These are phyloP conservation scores for Arctia plantaginis DNA, from an alignment of 2,888 invertebrate species.

Conservation along the genomic window DNA sequence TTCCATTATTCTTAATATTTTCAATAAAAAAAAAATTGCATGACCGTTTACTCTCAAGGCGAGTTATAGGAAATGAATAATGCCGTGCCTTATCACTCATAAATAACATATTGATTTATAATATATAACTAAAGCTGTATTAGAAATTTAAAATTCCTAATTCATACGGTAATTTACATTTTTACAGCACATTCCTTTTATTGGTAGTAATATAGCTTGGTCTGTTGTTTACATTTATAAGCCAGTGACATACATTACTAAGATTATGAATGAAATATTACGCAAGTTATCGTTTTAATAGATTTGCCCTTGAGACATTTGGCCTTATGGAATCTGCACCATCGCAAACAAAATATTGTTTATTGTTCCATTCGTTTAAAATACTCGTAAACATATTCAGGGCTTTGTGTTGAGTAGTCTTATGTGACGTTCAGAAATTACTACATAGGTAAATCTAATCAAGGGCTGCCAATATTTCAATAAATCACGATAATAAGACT, in stretches of 20 bases:
- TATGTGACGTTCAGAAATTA: background rate
- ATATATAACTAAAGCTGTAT: background rate
- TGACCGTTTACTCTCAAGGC: no score
- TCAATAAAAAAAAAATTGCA: no score
- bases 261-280: background rate
- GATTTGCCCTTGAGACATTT: background rate
- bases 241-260: constrained; percentile 1
- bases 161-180: no score
- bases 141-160: background rate
- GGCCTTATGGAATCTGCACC: background rate
- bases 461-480: no score
- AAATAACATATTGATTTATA: background rate
- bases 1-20: background rate
- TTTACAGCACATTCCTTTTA: background rate
- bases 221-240: background rate
- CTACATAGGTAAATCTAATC: no score
- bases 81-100: background rate
- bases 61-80: background rate
- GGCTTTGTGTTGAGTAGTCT: background rate
- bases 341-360: background rate
- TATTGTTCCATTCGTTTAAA: background rate
- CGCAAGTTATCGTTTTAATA: constrained; percentile 1
- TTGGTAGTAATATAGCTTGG: background rate
- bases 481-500: no score
- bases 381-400: background rate